These are phyloP conservation scores for Sphaerodactylus townsendi DNA, from an alignment of 2,113 vertebrate genomes.

Conservation along the genomic window DNA sequence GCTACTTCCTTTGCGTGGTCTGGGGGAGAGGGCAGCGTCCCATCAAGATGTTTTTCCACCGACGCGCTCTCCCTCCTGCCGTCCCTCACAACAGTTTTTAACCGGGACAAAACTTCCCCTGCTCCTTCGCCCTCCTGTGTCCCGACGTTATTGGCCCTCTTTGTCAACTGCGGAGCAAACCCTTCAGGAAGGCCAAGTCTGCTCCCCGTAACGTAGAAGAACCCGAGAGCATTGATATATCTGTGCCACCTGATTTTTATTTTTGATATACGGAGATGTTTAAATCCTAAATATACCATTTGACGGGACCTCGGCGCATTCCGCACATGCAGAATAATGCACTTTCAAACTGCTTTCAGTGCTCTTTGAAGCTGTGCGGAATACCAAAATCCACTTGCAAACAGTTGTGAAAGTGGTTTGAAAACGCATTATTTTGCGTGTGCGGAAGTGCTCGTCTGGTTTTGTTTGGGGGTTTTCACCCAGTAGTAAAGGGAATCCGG, in stretches of 20 bases:
- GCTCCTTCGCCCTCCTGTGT: too few relatives aligned
- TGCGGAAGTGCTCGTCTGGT: too few relatives aligned
- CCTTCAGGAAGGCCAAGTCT: background rate
- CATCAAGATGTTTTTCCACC: background rate
- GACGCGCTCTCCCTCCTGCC: background rate
- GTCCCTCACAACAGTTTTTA: background rate
- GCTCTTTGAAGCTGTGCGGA: too few relatives aligned
- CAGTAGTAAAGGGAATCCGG: constrained; percentile 19
- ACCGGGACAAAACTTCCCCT: background rate
- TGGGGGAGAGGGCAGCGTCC: background rate
- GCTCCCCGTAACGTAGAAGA: background rate
- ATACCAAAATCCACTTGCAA: too few relatives aligned
- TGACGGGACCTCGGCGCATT: background rate
- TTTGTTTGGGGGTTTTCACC: constrained; percentile 14
- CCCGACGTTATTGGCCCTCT: background rate
- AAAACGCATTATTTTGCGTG: too few relatives aligned
- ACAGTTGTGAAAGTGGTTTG: too few relatives aligned
- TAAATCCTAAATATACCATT: constrained; percentile 15
- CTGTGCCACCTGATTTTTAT: constrained; percentile 10
- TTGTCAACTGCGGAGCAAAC: background rate
- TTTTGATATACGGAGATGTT: constrained; percentile 13
- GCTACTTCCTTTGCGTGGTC: background rate
- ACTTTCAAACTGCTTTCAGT: too few relatives aligned
- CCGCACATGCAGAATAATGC: too few relatives aligned
- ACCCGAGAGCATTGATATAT: background rate